phyloP scores from a whole-genome alignment of 2,888 invertebrate species.

The Ryuthela nishihirai region DNA sequence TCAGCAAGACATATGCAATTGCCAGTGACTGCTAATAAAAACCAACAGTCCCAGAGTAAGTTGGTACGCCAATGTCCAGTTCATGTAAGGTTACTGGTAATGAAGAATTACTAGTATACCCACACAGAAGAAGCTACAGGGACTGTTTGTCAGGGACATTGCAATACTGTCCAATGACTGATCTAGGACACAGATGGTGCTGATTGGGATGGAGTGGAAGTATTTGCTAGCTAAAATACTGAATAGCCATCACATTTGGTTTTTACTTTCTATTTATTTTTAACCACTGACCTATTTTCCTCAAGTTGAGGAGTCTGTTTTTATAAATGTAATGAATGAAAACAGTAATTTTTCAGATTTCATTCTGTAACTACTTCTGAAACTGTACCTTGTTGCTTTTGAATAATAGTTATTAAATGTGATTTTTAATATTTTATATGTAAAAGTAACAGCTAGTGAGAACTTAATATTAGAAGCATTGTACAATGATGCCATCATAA shows the following conservation, averaged over 20 bases:
- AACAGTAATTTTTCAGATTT: slow-evolving; percentile 27
- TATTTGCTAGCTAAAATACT: not conserved
- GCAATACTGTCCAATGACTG: slow-evolving; percentile 35
- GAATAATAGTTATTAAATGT: too few species aligned
- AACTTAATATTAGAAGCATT: too few species aligned
- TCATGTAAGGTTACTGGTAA: not conserved
- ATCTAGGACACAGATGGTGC: too few species aligned
- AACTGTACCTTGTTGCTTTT: too few species aligned
- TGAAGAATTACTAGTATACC: slow-evolving; percentile 6
- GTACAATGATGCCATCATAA: too few species aligned
- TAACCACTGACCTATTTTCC: slow-evolving; percentile 35
- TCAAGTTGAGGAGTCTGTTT: slow-evolving; percentile 37
- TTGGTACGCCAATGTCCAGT: too few species aligned
- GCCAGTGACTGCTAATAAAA: too few species aligned
- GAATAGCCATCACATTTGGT: slow-evolving; percentile 11
- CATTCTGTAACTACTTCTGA: too few species aligned
- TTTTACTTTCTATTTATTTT: slow-evolving; percentile 37
- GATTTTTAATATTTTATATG: too few species aligned
- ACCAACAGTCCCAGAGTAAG: too few species aligned
- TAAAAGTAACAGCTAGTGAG: too few species aligned
- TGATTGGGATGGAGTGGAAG: not conserved
- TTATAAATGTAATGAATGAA: slow-evolving; percentile 22
- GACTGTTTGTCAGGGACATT: slow-evolving; percentile 23
- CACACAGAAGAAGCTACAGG: slow-evolving; percentile 15
- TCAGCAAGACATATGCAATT: too few species aligned